Base-by-base conservation (phyloP, 2,797 vertebrate species). In the Parauchenoglanis ngamensis region DNA sequence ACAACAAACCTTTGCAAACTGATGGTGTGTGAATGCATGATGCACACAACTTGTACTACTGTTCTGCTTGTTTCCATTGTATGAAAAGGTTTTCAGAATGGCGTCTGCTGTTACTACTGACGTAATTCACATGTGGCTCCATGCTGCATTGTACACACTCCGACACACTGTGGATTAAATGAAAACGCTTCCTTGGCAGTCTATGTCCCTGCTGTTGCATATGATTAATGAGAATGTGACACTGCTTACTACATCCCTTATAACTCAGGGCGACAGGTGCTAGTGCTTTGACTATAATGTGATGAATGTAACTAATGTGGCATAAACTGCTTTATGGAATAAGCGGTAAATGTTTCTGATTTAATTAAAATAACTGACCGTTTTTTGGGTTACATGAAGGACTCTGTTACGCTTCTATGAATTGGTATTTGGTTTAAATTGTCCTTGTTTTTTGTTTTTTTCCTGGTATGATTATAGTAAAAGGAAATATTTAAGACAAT, bases 251-350 rank as follows among this genome's bases (percentile, higher is more conserved):
- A 85, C 75, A 85, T 19, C 61, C 46, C 88, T 78, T 87, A 52
- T 87, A 86, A 86, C 90, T 91, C 90, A 90, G 89, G 90, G 88
- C 86, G 75, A 89, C 78, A 78, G 82, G 86, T 89, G 87, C 90
- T 89, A 85, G 81, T 17, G 35, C 56, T 28, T 40, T n/a, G 5
- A 40, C 28, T 70, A 57, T 49, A 79, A 81, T 85, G 21, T 72
- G 87, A 85, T 54, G 57, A 61, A 76, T 31, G 40, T n/a, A 79
- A 72, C 28, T 0, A 25, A 4, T 56, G n/a, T 59, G 19, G 78
- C 80, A 83, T 54, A 76, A 49, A 86, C 61, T 73, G 81, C 68
- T 80, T 86, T 59, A 61, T 28, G 17, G 13, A 73, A 8, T 83
- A 57, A n/a, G 28, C 67, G 80, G 12, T 59, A 21, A 11, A 57